Evolutionary conservation across 92 coral and sea anemone species (phyloP), one percentile per base, ranked within the genome.

Genomic region (Nematostella vectensis): DNA sequence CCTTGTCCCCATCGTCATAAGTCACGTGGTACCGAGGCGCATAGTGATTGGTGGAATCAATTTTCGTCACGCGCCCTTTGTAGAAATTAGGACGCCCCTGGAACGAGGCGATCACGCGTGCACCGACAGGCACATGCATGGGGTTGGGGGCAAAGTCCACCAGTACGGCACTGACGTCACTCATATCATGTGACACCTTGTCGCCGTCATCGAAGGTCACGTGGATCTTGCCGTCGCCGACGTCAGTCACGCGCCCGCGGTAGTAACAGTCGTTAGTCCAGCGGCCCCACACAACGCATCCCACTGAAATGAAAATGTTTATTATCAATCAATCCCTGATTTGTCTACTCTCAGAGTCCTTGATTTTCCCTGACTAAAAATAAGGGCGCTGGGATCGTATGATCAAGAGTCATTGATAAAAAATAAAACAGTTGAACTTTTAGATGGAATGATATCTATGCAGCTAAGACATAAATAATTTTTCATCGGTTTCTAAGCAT

Each of bases 161-260:
- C 25, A 83, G 17, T 4, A 83, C 81, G 19, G 85, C 67, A 29
- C 59, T 67, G 20, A 62, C 31, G 40, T 83, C 91, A 31, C 26
- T 31, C 45, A 52, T 20, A 20, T 52, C 29, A 67, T 83, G 91
- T 23, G 81, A 58, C 36, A 77, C 53, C 30, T 53, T 47, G 80
- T 77, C 80, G 39, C 77, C 80, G 47, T 77, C 85, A 25, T 77
- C 80, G 57, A 77, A 83, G 31, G 65, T 64, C 26, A 71, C 69
- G 26, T 77, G 81, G 27, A 83, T 31, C 63, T 61, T 50, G 49
- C 74, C 85, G 28, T 40, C 30, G 13, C 31, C 47, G 29, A 30
- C 49, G 11, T 52, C 31, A 11, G 65, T 26, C 29, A 83, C 77
- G 18, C 33, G 66, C 19, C 91, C 91, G 55, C 33, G 64, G 57